phyloP scores from a whole-genome alignment of 2,888 invertebrate species.

The Drosophila hamatofila region DNA sequence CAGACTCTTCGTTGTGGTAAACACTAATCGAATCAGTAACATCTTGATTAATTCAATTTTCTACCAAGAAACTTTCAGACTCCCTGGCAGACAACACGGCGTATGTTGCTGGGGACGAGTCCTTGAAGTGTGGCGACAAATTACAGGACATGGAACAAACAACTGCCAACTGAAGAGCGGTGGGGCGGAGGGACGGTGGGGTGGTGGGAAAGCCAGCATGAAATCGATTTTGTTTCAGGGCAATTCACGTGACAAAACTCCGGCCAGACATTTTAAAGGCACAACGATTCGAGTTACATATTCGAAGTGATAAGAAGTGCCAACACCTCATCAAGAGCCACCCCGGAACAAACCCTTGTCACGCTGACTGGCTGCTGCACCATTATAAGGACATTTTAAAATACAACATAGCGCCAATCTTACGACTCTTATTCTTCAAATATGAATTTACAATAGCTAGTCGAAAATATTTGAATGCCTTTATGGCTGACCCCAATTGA shows the following conservation, averaged over 20 bases:
- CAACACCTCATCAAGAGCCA: constrained; percentile 58
- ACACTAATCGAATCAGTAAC: constrained; percentile 35
- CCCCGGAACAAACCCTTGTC: constrained; percentile 55
- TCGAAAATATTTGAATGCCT: constrained; percentile 1
- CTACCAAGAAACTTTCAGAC: constrained; percentile 29
- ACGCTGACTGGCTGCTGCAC: constrained; percentile 14
- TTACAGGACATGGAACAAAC: constrained; percentile 66
- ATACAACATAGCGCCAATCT: background rate
- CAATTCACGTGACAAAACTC: constrained; percentile 55
- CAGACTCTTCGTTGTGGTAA: constrained; percentile 21
- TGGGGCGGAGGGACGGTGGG: background rate
- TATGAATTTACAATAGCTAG: constrained; percentile 10
- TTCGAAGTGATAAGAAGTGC: constrained; percentile 73
- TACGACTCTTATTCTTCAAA: background rate
- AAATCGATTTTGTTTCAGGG: constrained; percentile 74
- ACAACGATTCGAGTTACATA: constrained; percentile 67
- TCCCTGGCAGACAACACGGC: constrained; percentile 13
- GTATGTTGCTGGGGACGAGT: constrained; percentile 12
- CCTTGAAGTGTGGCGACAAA: constrained; percentile 60
- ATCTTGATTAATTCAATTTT: constrained; percentile 45
- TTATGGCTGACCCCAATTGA: constrained; percentile 29
- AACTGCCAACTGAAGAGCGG: constrained; percentile 3
- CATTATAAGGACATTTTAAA: constrained; percentile 21
- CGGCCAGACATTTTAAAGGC: constrained; percentile 39
- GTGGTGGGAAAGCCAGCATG: constrained; percentile 25